Conservation (phyloP, 2,888 invertebrate genomes). For the Watsonalla cultraria region DNA sequence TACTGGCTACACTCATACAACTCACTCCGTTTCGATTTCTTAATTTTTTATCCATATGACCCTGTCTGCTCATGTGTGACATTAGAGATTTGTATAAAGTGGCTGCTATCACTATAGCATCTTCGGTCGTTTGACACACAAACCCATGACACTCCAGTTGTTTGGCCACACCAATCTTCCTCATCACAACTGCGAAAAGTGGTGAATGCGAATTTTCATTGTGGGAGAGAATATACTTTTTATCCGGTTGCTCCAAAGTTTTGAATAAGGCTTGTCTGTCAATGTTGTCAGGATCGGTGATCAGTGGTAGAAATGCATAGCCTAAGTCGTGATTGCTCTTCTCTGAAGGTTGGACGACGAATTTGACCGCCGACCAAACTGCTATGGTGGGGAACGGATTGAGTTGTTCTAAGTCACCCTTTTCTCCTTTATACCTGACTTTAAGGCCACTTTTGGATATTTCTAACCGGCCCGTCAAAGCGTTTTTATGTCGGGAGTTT, state of each 20-base stretch:
- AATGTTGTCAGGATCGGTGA: slow-evolving; percentile 88
- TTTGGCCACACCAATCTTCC: slow-evolving; percentile 86
- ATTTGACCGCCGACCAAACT: slow-evolving; percentile 95
- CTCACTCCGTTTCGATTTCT: slow-evolving; percentile 87
- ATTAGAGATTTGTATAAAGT: slow-evolving; percentile 93
- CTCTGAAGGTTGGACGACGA: slow-evolving; percentile 83
- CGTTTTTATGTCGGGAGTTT: slow-evolving; percentile 70
- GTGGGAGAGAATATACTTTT: slow-evolving; percentile 76
- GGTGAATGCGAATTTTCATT: slow-evolving; percentile 86
- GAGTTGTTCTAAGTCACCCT: slow-evolving; percentile 80
- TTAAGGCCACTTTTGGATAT: slow-evolving; percentile 85
- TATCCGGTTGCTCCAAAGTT: slow-evolving; percentile 72
- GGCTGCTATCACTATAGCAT: slow-evolving; percentile 94
- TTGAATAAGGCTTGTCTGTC: slow-evolving; percentile 85
- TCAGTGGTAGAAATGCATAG: slow-evolving; percentile 90
- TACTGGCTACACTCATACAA: slow-evolving; percentile 86
- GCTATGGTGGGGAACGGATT: slow-evolving; percentile 95
- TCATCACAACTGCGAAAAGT: slow-evolving; percentile 94
- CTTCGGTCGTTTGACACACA: slow-evolving; percentile 92
- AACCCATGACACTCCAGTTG: slow-evolving; percentile 94
- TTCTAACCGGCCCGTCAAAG: slow-evolving; percentile 80
- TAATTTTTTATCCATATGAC: slow-evolving; percentile 73
- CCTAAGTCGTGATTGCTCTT: slow-evolving; percentile 74
- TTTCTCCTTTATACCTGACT: slow-evolving; percentile 82
- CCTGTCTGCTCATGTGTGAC: slow-evolving; percentile 85